These are phyloP conservation scores for Sternarchorhynchus goeldii DNA, from an alignment of 2,797 vertebrate genomes.

Conservation along the genomic window DNA sequence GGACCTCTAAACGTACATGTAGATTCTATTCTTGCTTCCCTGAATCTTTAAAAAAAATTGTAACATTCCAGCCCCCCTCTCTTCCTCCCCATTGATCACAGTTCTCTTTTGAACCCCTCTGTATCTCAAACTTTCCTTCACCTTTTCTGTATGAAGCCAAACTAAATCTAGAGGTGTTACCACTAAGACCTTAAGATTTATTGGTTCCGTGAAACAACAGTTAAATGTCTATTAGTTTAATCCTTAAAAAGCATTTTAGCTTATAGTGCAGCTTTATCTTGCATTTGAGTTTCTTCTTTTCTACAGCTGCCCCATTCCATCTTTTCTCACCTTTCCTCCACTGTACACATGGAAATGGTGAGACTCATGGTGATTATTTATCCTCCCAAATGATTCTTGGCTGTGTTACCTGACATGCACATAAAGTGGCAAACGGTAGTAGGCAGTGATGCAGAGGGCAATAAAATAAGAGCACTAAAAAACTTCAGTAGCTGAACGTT, in stretches of 20 bases:
- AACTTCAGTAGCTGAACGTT: constrained; percentile 44
- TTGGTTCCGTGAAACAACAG: constrained; percentile 9
- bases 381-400: constrained; percentile 39
- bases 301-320: constrained; percentile 47
- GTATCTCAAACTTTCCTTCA: constrained; percentile 12
- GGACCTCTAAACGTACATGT: not conserved
- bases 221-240: constrained; percentile 20
- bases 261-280: constrained; percentile 23
- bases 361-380: constrained; percentile 45
- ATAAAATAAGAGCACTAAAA: constrained; percentile 47
- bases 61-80: not conserved
- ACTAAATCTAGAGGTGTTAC: constrained; percentile 10
- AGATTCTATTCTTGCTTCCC: not conserved
- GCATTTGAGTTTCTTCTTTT: not conserved
- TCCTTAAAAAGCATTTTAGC: constrained; percentile 18
- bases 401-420: constrained; percentile 54
- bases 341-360: constrained; percentile 28
- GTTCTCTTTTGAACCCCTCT: not conserved
- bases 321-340: constrained; percentile 17
- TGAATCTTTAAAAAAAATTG: constrained; percentile 6
- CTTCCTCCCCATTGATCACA: constrained; percentile 3
- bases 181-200: constrained; percentile 10
- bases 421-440: constrained; percentile 60
- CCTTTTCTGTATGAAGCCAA: not conserved
- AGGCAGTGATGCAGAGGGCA: constrained; percentile 48